A percentile compares a stretch with the other conserved stretches of the same genome.
Evolutionary conservation across 2,888 invertebrate genomes (phyloP).

Genomic region (Elmis aenea): DNA sequence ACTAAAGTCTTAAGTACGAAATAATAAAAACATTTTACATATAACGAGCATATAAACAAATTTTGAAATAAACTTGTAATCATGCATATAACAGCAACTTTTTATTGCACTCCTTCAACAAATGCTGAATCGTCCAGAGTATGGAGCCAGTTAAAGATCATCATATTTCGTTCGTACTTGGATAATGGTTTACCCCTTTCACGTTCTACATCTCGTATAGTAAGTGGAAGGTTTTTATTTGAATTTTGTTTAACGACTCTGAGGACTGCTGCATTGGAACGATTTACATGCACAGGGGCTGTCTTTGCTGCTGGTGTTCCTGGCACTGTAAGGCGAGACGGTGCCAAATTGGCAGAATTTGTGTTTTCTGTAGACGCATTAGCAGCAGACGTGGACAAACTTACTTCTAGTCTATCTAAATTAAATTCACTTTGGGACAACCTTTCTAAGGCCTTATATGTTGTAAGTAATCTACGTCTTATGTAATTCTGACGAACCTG

Average conservation of each 20-base stretch:
- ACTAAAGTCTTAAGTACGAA: no score
- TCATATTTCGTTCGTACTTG: slow-evolving; percentile 90
- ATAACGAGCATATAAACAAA: no score
- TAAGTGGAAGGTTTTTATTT: slow-evolving; percentile 56
- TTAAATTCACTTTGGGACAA: slow-evolving; percentile 83
- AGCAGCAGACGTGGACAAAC: slow-evolving; percentile 50
- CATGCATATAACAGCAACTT: no score
- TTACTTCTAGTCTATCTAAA: slow-evolving; percentile 65
- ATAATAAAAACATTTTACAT: no score
- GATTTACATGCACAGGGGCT: slow-evolving; percentile 33
- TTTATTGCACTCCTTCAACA: slow-evolving; percentile 47
- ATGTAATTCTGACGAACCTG: slow-evolving; percentile 79
- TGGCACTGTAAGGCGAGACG: slow-evolving; percentile 31
- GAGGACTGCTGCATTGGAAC: slow-evolving; percentile 39
- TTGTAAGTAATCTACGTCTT: slow-evolving; percentile 68
- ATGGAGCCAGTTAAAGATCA: slow-evolving; percentile 93
- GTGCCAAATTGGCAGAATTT: slow-evolving; percentile 13
- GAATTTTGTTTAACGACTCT: slow-evolving; percentile 47
- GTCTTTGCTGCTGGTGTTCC: slow-evolving; percentile 34
- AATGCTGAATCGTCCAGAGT: slow-evolving; percentile 71
- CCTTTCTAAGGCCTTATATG: slow-evolving; percentile 74
- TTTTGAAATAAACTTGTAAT: no score
- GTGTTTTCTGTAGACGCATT: slow-evolving; percentile 29
- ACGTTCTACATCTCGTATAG: slow-evolving; percentile 73
- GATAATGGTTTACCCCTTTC: slow-evolving; percentile 78